Percentiles rank a stretch among this genome's conserved stretches.
These are phyloP conservation scores for Oryctolagus cuniculus DNA, from an alignment of 2,113 vertebrate genomes.

Conservation along the genomic window DNA sequence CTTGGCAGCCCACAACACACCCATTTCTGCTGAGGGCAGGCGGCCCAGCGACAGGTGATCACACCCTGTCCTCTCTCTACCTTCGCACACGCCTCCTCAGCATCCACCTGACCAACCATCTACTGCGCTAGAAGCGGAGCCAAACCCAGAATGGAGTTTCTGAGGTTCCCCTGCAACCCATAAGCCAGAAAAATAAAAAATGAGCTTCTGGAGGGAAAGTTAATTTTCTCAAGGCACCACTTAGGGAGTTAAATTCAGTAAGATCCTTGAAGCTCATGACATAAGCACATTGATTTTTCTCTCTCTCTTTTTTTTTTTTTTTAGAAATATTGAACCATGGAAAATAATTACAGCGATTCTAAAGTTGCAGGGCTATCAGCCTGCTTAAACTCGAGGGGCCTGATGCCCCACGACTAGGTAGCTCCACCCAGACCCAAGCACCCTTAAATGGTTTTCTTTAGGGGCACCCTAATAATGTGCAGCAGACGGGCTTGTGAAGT, in stretches of 20 bases:
- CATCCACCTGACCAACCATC: neutral
- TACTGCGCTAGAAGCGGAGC: neutral
- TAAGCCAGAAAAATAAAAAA: no score
- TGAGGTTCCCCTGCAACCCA: neutral
- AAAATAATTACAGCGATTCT: slow-evolving; percentile 64
- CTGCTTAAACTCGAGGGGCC: slow-evolving; percentile 25
- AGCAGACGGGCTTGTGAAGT: neutral
- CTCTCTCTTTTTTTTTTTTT: neutral
- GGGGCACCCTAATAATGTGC: slow-evolving; percentile 25
- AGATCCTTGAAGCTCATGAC: slow-evolving; percentile 53
- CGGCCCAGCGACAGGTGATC: slow-evolving; percentile 65
- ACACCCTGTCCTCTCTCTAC: neutral
- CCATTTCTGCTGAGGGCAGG: slow-evolving; percentile 72
- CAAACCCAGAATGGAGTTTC: neutral
- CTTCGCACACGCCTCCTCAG: neutral
- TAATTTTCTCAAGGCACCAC: slow-evolving; percentile 28
- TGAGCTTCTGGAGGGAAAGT: neutral
- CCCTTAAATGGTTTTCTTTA: neutral
- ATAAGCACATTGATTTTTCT: slow-evolving; percentile 44
- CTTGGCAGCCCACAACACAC: slow-evolving; percentile 28
- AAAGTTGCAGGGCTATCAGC: neutral
- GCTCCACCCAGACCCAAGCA: slow-evolving; percentile 24
- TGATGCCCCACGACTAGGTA: neutral
- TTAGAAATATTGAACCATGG: slow-evolving; percentile 45
- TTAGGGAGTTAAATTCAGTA: slow-evolving; percentile 22